phyloP scores from a whole-genome alignment of 2,113 vertebrate species.

The Brevimyrus niger region DNA sequence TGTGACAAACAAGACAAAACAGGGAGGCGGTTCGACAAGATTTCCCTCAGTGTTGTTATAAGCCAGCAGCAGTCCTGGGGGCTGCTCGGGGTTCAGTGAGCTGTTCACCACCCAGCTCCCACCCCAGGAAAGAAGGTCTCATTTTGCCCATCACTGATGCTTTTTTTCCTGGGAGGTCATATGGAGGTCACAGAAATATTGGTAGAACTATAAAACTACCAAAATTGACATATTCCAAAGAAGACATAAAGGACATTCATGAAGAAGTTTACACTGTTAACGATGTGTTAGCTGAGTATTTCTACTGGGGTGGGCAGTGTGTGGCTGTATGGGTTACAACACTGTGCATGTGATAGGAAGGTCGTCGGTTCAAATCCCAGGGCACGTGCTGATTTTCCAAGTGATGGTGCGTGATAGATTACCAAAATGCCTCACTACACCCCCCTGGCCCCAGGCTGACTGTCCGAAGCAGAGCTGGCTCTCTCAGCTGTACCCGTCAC shows the following conservation, averaged over 20 bases:
- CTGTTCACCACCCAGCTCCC: neutral
- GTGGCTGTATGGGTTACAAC: neutral
- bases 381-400: neutral
- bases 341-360: neutral
- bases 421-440: neutral
- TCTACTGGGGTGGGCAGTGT: neutral
- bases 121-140: neutral
- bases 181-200: neutral
- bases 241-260: neutral
- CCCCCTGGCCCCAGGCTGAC: neutral
- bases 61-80: neutral
- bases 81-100: neutral
- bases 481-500: neutral
- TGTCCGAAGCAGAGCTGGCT: neutral
- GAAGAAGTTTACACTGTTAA: neutral
- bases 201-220: neutral
- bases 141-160: neutral
- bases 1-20: slow-evolving; percentile 7
- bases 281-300: neutral
- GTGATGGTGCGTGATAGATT: neutral
- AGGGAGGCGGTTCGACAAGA: neutral
- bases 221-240: neutral
- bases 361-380: neutral
- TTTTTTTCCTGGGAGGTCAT: neutral
- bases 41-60: neutral